These are phyloP conservation scores for Venustoraphidia nigricollis DNA, from an alignment of 2,888 invertebrate genomes.

Conservation along the genomic window DNA sequence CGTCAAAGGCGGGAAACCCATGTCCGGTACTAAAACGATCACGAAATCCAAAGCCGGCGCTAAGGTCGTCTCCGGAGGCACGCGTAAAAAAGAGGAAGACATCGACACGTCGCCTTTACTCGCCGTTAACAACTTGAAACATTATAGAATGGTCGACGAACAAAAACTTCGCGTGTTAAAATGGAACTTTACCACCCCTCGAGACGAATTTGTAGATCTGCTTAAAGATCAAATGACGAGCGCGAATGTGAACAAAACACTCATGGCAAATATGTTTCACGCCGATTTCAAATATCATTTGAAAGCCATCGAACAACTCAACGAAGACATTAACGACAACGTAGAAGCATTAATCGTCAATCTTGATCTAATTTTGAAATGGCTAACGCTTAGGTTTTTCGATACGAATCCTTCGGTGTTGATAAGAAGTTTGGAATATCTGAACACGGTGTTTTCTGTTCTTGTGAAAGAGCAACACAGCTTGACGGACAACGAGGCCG, in stretches of 20 bases:
- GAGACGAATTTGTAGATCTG: constrained; percentile 87
- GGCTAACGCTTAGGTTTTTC: constrained; percentile 92
- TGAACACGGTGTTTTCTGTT: constrained; percentile 66
- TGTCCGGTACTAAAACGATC: constrained; percentile 10
- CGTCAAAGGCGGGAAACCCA: constrained; percentile 40
- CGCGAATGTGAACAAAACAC: constrained; percentile 73
- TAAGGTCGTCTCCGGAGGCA: constrained; percentile 27
- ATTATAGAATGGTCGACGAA: constrained; percentile 87
- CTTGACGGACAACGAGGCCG: constrained; percentile 81
- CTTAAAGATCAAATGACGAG: constrained; percentile 79
- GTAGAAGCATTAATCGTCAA: constrained; percentile 71
- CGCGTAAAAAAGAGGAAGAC: constrained; percentile 71
- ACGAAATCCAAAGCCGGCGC: constrained; percentile 6
- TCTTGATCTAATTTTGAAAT: constrained; percentile 88
- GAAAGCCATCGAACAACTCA: constrained; percentile 83
- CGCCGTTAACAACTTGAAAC: constrained; percentile 72
- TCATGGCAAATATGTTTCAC: constrained; percentile 88
- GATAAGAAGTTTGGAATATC: constrained; percentile 86
- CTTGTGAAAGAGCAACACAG: constrained; percentile 69
- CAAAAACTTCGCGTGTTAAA: constrained; percentile 82
- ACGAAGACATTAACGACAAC: constrained; percentile 68
- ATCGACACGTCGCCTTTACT: constrained; percentile 66
- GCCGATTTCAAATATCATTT: constrained; percentile 87
- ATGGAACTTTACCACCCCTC: constrained; percentile 90
- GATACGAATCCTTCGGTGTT: constrained; percentile 97